phyloP scores from a whole-genome alignment of 2,888 invertebrate species.

The Dicyrtomina minuta region DNA sequence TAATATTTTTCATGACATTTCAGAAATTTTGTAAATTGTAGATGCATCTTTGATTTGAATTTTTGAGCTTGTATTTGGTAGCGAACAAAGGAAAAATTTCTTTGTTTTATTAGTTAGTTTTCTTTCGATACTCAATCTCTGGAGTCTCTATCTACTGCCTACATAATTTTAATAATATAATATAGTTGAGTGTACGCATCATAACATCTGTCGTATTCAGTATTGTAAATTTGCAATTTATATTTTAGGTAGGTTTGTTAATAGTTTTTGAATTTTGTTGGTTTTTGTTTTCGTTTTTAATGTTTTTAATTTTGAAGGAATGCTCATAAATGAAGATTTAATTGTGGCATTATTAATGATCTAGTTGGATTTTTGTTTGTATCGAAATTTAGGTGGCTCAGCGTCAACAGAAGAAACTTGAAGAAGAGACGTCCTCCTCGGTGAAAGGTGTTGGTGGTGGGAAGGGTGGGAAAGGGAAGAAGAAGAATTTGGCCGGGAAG shows the following conservation, averaged over 20 bases:
- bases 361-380: background rate
- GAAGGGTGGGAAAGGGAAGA: slow-evolving; percentile 22
- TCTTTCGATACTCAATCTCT: too few relatives aligned
- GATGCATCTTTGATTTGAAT: too few relatives aligned
- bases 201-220: background rate
- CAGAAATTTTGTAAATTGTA: too few relatives aligned
- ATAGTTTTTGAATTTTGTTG: too few relatives aligned
- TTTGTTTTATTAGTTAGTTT: too few relatives aligned
- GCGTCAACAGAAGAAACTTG: slow-evolving; percentile 66
- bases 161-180: background rate
- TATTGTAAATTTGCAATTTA: background rate
- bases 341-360: background rate
- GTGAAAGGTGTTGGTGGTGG: background rate
- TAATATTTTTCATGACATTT: too few relatives aligned
- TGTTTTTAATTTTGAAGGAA: background rate
- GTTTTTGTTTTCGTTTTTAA: background rate
- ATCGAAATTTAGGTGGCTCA: slow-evolving; percentile 69
- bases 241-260: background rate
- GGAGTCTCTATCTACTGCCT: too few relatives aligned
- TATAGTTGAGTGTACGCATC: background rate
- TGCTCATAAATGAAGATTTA: background rate
- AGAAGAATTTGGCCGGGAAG: slow-evolving; percentile 32
- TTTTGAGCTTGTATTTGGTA: too few relatives aligned
- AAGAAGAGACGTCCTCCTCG: slow-evolving; percentile 56
- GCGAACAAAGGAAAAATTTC: too few relatives aligned